Base-by-base conservation (phyloP, 1,140 invertebrate genomes). In the Drosophila varians region DNA sequence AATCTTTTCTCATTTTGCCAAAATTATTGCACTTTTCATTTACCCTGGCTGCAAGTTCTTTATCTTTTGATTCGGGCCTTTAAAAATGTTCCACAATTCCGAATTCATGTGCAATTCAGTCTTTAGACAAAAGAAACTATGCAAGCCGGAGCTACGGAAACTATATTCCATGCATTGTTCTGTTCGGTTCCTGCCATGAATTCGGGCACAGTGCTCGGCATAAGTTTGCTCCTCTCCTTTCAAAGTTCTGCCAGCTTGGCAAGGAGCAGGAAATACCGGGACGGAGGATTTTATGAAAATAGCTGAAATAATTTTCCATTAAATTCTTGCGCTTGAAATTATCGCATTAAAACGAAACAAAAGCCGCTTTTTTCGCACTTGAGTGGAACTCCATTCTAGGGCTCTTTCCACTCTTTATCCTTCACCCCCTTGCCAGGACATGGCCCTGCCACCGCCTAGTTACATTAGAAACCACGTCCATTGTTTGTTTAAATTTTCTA, bases 401-500 rank as follows among this genome's bases (percentile, higher is more conserved):
- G 23, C 16, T 21, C 28, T 14, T 3, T 9, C 19, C 9, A 7
- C 40, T 14, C 14, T 4, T 21, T 47, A 45, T 31, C 9, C 9
- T n/a, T n/a, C 26, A 23, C 25, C 12, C 18, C n/a, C 6, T n/a
- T n/a, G 2, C 21, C 21, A 21, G 21, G 21, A 21, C 21, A 21
- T 2, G 21, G 4, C n/a, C n/a, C n/a, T n/a, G 21, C 14, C 25
- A 4, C 42, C n/a, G 21, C 8, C 14, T 9, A 7, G 26, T 40
- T 31, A 43, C 38, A 43, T 23, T 40, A 28, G 26, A 48, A 43
- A 26, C 45, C 57, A 66, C 51, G 70, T 86, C 72, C 80, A 79
- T 86, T 83, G 79, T 86, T 83, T 83, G 80, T 70, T 79, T 75
- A 84, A 74, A 84, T 83, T 73, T 86, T 86, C 80, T 72, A 75